Evolutionary conservation across 2,888 invertebrate genomes (phyloP), one percentile per base, ranked within the genome.

Genomic region (Tigriopus californicus): DNA sequence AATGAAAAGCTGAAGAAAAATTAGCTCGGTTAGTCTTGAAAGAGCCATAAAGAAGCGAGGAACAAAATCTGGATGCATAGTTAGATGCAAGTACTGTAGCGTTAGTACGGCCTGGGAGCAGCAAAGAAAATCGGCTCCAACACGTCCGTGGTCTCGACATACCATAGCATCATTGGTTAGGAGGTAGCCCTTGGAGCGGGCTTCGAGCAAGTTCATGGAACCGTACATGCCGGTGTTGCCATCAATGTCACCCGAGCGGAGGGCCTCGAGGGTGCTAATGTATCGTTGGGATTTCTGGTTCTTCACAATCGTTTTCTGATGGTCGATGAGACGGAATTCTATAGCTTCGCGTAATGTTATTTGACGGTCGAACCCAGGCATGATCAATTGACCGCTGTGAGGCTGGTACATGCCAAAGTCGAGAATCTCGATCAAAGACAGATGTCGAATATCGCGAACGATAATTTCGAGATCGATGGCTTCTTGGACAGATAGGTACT

Each of bases 161-260:
- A 90, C 90, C 87, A 90, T 80, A 71, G 86, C 84, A 79, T 88
- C 86, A 71, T 89, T 88, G 73, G 87, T 82, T 76, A 89, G 79
- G 69, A 90, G 80, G 75, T 83, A 82, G 69, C 89, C 88, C 76
- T 81, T 82, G 72, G 86, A 83, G 71, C 81, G 77, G 70, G 89
- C 90, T 76, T 86, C 87, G 68, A 82, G 76, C 71, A 90, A 80
- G 77, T 88, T 86, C 64, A 75, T 68, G 53, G 66, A 49, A n/a
- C 59, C 52, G 20, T 59, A 59, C 59, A 59, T 59, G 5, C 59
- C 59, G 1, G 59, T 59, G 8, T 15, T n/a, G 10, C 44, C 41
- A 49, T 59, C 59, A 59, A 59, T 59, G 25, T 42, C 52, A 4
- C 42, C 42, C 10, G 44, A n/a, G 15, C 33, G 24, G 48, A 86